Evolutionary conservation across 1,140 invertebrate genomes (phyloP).

Genomic region (Harlomillsia oculata): DNA sequence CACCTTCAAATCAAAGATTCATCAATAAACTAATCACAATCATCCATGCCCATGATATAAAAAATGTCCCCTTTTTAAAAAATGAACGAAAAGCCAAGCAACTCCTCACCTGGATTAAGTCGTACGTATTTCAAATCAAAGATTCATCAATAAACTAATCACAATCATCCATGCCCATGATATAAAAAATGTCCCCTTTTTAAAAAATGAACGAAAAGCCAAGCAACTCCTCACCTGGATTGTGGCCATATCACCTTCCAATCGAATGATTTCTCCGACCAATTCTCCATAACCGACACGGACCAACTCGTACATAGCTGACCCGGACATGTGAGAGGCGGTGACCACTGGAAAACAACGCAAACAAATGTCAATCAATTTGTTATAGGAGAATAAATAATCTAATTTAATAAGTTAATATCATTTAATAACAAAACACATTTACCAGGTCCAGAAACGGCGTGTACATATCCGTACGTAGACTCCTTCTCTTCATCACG

Average conservation of each 20-base stretch:
- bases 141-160: constrained; percentile 4
- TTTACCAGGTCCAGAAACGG: constrained; percentile 94
- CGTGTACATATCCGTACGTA: constrained; percentile 88
- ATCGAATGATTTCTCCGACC: constrained; percentile 98
- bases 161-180: neutral
- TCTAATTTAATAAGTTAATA: neutral
- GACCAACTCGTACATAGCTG: constrained; percentile 99
- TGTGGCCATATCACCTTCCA: constrained; percentile 98
- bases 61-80: neutral
- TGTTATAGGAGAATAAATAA: neutral
- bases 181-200: neutral
- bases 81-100: neutral
- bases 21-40: neutral
- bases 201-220: neutral
- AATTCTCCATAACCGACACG: constrained; percentile 95
- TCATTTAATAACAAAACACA: no score
- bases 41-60: neutral
- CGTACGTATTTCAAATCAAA: neutral
- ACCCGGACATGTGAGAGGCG: constrained; percentile 96
- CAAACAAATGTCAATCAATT: neutral
- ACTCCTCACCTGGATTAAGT: neutral
- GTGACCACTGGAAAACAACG: constrained; percentile 72
- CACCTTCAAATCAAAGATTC: constrained; percentile 51
- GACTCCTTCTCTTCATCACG: constrained; percentile 76
- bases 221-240: constrained; percentile 64